Conservation (phyloP, 1,140 invertebrate species). For the Drosophila nannoptera region DNA sequence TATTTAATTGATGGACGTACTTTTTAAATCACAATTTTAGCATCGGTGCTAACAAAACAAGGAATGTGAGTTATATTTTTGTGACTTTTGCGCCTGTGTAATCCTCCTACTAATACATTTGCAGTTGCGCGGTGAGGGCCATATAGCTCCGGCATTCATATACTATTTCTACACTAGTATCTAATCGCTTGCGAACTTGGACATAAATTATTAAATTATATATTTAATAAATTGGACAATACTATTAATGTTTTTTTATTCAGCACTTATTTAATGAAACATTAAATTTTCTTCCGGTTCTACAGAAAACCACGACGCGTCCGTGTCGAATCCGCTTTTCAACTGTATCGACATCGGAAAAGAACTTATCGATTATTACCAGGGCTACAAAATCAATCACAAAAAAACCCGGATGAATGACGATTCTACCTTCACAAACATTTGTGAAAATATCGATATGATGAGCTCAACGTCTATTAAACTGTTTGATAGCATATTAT, state of each 20-base stretch:
- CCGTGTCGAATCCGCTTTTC: constrained; percentile 27
- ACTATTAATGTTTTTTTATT: background rate
- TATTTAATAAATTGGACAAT: background rate
- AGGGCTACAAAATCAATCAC: constrained; percentile 1
- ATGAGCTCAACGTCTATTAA: too few relatives aligned
- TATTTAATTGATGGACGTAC: background rate
- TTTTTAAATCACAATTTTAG: constrained; percentile 11
- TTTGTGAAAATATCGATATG: too few relatives aligned
- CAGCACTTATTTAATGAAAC: constrained; percentile 7
- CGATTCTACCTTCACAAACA: too few relatives aligned
- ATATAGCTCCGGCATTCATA: constrained; percentile 2
- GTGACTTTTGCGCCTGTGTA: constrained; percentile 20
- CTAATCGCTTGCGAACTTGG: constrained; percentile 14
- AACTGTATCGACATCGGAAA: constrained; percentile 25
- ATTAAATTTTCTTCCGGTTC: constrained; percentile 7
- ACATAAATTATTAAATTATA: background rate
- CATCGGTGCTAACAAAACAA: constrained; percentile 5
- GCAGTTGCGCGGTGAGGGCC: constrained; percentile 40
- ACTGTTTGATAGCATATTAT: too few relatives aligned
- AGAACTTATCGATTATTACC: background rate
- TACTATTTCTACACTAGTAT: constrained; percentile 18
- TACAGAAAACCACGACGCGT: constrained; percentile 25
- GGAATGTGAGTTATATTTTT: constrained; percentile 1
- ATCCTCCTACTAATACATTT: constrained; percentile 38
- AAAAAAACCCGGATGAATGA: background rate